Evolutionary conservation across 2,888 invertebrate genomes (phyloP), one percentile per base, ranked within the genome.

Genomic region (Drosophila niveifrons): DNA sequence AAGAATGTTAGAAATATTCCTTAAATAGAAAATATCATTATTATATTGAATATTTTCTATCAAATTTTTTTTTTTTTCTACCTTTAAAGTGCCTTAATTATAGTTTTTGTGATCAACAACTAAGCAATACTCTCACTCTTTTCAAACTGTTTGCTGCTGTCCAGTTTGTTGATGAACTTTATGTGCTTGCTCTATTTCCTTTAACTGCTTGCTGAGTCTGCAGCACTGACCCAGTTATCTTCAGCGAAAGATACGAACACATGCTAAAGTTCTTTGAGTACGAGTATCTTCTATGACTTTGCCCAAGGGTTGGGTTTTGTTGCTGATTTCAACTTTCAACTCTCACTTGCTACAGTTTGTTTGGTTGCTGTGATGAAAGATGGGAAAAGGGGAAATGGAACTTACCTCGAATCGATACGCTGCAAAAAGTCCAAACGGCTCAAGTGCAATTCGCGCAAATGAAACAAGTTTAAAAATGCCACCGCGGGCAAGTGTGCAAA

Each of bases 401-500:
- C 91, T 91, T 91, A 93, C 93, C 93, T 93, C 18, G 95, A 94
- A 92, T 97, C 96, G 81, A 97, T 95, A 90, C 93, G 94, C 74
- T 94, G 93, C 79, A 97, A 93, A 78, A 94, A 93, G 85, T 94
- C 94, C 84, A 96, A 93, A 84, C 95, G 94, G 92, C 95, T 95
- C 88, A 97, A 93, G 91, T 95, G 95, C 89, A 97, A 93, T 90
- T 94, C 95, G 90, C 95, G 95, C 81, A 97, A 93, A 92, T 96
- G 96, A 92, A 96, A 96, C 66, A 98, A 94, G 91, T 97, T 97
- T 88, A 96, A 94, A 90, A 98, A 96, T 72, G 97, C 96, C 59
- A 96, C 95, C 15, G 96, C 94, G 70, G 95, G 95, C 82, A 97
- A 93, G 82, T 94, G 93, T 80, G 93, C 94, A 85, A 97, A 95